Base-by-base conservation (phyloP, 2,797 vertebrate genomes). In the Lutjanus campechanus region DNA sequence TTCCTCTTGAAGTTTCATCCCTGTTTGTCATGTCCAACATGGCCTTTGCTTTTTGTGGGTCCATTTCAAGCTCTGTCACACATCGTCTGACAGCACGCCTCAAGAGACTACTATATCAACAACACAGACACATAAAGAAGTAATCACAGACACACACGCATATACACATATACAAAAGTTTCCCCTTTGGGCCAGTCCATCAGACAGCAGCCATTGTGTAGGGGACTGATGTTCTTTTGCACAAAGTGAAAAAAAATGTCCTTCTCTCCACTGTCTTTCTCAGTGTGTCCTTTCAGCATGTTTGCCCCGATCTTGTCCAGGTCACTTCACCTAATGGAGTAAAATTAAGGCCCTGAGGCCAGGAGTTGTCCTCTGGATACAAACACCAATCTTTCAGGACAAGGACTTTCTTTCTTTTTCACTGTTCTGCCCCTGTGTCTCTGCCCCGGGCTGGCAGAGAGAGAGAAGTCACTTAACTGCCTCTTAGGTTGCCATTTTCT, bases 241-340 rank as follows among this genome's bases (percentile, higher is more conserved):
- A 82, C 65, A 75, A 73, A 58, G 4, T 75, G 13, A 59, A 87
- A 75, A 78, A 81, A 55, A 79, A 55, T 73, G 72, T 70, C 84
- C 69, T 87, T 81, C 84, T 89, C 76, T 60, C 63, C 40, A 11
- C 87, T 63, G 76, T 84, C 85, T 87, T 90, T 86, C 56, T 89
- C 79, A 73, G 79, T 22, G 17, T 71, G 76, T 85, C 73, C 81
- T 93, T 93, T 93, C 83, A 88, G 67, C 80, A 77, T 88, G 79
- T 93, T 91, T 88, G 81, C 79, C 75, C 90, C 40, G 44, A 88
- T 95, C 85, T 84, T 68, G 77, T 94, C 88, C 91, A 93, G 95
- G 91, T 95, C 95, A 92, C 89, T 83, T 84, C 89, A 93, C 89
- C 88, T 77, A 87, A 88, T 90, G 79, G 90, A 92, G 68, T 69